These are phyloP conservation scores for Drosophila kurseongensis DNA, from an alignment of 1,140 invertebrate genomes.

Conservation along the genomic window DNA sequence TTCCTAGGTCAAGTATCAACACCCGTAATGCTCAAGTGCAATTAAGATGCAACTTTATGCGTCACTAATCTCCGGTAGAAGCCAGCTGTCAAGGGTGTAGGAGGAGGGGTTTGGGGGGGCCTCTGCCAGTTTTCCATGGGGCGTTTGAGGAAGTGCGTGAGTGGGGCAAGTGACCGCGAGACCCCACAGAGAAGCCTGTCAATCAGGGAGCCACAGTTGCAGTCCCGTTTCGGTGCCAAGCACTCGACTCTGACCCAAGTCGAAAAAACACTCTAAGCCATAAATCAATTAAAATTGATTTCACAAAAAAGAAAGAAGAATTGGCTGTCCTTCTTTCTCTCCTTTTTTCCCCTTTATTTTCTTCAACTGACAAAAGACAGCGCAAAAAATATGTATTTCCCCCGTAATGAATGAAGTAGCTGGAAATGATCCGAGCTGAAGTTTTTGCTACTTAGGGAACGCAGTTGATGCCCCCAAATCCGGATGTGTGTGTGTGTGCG, in stretches of 20 bases:
- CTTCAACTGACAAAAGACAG: constrained; percentile 61
- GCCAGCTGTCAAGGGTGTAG: constrained; percentile 12
- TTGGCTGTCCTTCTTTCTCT: neutral
- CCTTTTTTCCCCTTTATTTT: neutral
- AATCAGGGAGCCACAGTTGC: constrained; percentile 57
- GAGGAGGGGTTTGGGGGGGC: neutral
- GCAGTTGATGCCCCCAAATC: constrained; percentile 22
- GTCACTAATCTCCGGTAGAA: constrained; percentile 64
- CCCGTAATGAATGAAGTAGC: constrained; percentile 71
- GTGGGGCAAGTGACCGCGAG: constrained; percentile 18
- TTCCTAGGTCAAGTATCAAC: constrained; percentile 56
- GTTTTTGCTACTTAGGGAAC: constrained; percentile 72
- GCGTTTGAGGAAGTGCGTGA: constrained; percentile 6
- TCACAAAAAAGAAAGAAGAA: constrained; percentile 18
- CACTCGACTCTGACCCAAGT: constrained; percentile 61
- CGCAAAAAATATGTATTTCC: constrained; percentile 53
- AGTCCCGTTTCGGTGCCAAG: constrained; percentile 21
- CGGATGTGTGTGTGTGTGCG: constrained; percentile 11
- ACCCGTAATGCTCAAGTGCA: constrained; percentile 57
- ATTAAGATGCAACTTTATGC: constrained; percentile 78
- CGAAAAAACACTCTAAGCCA: constrained; percentile 76
- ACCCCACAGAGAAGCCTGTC: constrained; percentile 61
- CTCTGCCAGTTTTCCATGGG: neutral
- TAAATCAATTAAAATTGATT: constrained; percentile 83
- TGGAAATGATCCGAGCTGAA: constrained; percentile 70